A percentile compares a stretch with the other conserved stretches of the same genome.
Evolutionary conservation across 2,888 invertebrate genomes (phyloP).

Genomic region (Gymnoscelis rufifasciata): DNA sequence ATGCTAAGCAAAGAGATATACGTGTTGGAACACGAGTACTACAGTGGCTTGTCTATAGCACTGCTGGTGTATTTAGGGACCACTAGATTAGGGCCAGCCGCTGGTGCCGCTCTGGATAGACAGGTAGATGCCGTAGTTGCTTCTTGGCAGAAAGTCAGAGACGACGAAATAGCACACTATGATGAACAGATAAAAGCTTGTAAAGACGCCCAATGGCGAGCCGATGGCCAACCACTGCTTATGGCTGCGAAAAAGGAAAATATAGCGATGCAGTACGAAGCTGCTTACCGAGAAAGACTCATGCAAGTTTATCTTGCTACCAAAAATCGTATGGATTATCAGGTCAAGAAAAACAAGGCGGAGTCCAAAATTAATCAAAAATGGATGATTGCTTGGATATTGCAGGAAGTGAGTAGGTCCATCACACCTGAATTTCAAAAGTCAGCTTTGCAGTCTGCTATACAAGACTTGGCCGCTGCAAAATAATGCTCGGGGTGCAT

Average conservation of each 20-base stretch:
- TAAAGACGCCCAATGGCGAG: conserved; percentile 84
- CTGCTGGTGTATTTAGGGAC: conserved; percentile 78
- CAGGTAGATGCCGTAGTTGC: conserved; percentile 81
- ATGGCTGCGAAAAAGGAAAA: conserved; percentile 94
- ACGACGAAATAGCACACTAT: conserved; percentile 61
- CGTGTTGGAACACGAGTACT: conserved; percentile 95
- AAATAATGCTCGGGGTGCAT: too few species aligned
- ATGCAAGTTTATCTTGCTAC: conserved; percentile 77
- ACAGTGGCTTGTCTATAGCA: conserved; percentile 84
- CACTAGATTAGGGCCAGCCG: conserved; percentile 83
- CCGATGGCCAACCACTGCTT: conserved; percentile 86
- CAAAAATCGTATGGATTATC: conserved; percentile 92
- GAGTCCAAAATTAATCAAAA: conserved; percentile 91
- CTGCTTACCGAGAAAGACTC: conserved; percentile 86
- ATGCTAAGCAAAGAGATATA: conserved; percentile 94
- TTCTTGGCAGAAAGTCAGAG: conserved; percentile 74
- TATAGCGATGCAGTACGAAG: conserved; percentile 94
- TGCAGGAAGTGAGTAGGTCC: conserved; percentile 87
- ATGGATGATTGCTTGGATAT: conserved; percentile 96
- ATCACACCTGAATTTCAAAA: conserved; percentile 92
- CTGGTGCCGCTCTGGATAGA: conserved; percentile 82
- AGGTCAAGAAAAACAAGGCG: conserved; percentile 87
- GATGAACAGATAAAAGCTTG: conserved; percentile 78
- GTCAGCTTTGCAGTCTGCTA: conserved; percentile 89
- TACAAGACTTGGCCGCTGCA: conserved; percentile 84